A percentile compares a stretch with the other conserved stretches of the same genome.
Conservation (phyloP, 2,113 vertebrate species). For the Phyllopteryx taeniolatus region DNA sequence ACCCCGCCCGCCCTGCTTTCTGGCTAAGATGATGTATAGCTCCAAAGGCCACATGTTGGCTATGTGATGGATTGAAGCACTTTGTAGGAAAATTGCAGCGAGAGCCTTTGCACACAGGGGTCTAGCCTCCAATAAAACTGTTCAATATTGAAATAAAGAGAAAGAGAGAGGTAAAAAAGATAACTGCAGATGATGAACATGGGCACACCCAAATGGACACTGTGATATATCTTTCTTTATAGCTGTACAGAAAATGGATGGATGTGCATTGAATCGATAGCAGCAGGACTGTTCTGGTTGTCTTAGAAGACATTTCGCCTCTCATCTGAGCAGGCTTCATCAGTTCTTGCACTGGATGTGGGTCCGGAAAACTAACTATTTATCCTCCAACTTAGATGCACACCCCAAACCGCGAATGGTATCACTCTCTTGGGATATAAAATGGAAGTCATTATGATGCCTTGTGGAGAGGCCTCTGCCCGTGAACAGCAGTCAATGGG, state of each 20-base stretch:
- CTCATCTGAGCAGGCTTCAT: neutral
- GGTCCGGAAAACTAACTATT: neutral
- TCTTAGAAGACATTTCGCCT: neutral
- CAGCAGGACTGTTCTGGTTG: neutral
- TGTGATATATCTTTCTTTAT: constrained; percentile 6
- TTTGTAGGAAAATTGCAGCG: constrained; percentile 99
- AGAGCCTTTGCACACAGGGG: constrained; percentile 93
- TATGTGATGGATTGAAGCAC: constrained; percentile 99
- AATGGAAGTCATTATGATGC: too few relatives aligned
- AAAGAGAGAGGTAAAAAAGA: constrained; percentile 47
- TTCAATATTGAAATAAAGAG: constrained; percentile 86
- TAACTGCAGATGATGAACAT: constrained; percentile 45
- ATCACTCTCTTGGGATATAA: too few relatives aligned
- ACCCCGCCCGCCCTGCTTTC: constrained; percentile 57
- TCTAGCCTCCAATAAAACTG: constrained; percentile 99
- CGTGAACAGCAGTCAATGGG: too few relatives aligned
- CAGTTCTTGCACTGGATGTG: neutral
- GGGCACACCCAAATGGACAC: constrained; percentile 14
- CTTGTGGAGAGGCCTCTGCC: too few relatives aligned
- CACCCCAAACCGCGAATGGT: neutral
- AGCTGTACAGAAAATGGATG: neutral
- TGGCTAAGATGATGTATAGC: constrained; percentile 97
- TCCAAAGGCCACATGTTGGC: constrained; percentile 97
- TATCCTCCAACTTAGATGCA: neutral
- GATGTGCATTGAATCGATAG: neutral